These are phyloP conservation scores for Oryzias sinensis DNA, from an alignment of 2,797 vertebrate species.

Conservation along the genomic window DNA sequence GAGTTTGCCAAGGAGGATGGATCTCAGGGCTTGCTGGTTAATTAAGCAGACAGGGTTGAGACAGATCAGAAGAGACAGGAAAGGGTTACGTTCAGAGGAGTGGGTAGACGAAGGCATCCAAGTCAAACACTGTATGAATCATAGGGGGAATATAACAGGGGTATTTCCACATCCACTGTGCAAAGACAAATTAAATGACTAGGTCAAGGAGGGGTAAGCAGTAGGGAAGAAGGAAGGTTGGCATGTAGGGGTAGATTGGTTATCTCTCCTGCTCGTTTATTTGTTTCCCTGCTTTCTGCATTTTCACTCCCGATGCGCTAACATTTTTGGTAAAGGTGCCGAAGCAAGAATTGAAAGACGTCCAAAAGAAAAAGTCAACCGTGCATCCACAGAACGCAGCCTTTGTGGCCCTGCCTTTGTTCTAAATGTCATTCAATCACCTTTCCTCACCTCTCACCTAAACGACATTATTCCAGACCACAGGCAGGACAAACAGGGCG, in stretches of 20 bases:
- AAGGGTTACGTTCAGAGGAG: conserved; percentile 41
- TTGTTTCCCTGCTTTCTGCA: conserved; percentile 14
- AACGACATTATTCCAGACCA: conserved; percentile 32
- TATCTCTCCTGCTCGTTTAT: background rate
- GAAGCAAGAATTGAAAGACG: conserved; percentile 2
- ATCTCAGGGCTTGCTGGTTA: conserved; percentile 38
- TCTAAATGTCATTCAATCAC: conserved; percentile 42
- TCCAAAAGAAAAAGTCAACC: conserved; percentile 5
- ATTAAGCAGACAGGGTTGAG: conserved; percentile 52
- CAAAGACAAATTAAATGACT: conserved; percentile 64
- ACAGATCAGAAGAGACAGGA: conserved; percentile 32
- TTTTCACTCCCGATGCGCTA: conserved; percentile 28
- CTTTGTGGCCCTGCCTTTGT: conserved; percentile 5
- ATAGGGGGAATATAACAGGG: conserved; percentile 35
- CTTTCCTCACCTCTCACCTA: conserved; percentile 42
- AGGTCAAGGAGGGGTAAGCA: conserved; percentile 34
- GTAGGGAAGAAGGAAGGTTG: conserved; percentile 7
- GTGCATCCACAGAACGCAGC: conserved; percentile 18
- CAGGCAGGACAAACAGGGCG: conserved; percentile 21
- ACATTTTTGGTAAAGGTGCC: conserved; percentile 11
- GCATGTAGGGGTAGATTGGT: background rate
- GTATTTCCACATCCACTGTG: conserved; percentile 52
- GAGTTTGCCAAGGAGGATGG: conserved; percentile 37
- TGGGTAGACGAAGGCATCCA: conserved; percentile 39
- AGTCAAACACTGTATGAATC: conserved; percentile 43